Base-by-base conservation (phyloP, 2,888 invertebrate genomes). In the Machimus rusticus region DNA sequence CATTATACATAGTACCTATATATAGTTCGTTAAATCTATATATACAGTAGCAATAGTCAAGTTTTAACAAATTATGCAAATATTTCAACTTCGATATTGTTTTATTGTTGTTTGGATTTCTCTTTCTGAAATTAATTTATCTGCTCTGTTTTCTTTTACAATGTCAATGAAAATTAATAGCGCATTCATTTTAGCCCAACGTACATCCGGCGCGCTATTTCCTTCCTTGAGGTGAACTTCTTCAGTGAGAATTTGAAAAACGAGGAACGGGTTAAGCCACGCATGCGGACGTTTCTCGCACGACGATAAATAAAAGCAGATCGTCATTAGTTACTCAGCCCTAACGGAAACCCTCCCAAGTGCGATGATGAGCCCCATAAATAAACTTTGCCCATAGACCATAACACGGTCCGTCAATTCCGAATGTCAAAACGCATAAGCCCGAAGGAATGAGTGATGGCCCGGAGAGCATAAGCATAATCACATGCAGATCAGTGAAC, bases 401-500 rank as follows among this genome's bases (percentile, higher is more conserved):
- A 81, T 81, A 81, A 81, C 5, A 81, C 34, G 16, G 55, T 28
- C 19, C 86, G 76, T 86, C 86, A 46, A 86, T 76, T 74, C 16
- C 8, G 43, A 39, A 78, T 87, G 79, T 79, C 79, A 87, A 74
- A 43, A 87, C 55, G 28, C 57, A 87, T 79, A 66, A 87, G 66
- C 39, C 79, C 16, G 28, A 34, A 14, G 16, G 87, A 87, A 79
- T 81, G 87, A 87, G 43, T 74, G 87, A 79, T 81, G 31, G 74
- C 81, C 39, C 57, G 9, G 87, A 16, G 55, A 46, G 81, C 46
- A 39, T 74, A 84, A 46, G 81, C 46, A 39, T 74, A 84, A 81
- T 79, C 66, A 28, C 78, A 87, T 86, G 87, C 87, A 78, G 57
- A 87, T 55, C 82, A 82, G 19, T 84, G 55, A 84, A 76, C 57